Percentiles rank a stretch among this genome's conserved stretches.
Evolutionary conservation across 2,797 vertebrate genomes (phyloP).

Genomic region (Psittacula derbiana): DNA sequence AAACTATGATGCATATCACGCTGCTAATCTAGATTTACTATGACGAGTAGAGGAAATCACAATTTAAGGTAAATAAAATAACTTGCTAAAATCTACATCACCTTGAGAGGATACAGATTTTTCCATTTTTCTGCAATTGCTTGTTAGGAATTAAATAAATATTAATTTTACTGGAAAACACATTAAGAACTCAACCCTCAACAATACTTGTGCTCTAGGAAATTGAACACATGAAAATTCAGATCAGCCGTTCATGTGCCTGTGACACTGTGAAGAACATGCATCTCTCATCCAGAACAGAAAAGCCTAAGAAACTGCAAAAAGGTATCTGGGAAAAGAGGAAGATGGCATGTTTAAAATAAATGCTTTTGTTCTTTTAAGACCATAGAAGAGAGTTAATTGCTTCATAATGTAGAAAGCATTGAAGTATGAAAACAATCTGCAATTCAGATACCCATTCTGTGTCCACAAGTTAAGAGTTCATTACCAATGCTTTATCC

Average conservation of each 20-base stretch:
- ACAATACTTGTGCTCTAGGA: neutral
- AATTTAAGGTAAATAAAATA: neutral
- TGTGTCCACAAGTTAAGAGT: constrained; percentile 48
- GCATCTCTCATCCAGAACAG: neutral
- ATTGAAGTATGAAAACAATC: constrained; percentile 48
- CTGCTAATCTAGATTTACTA: neutral
- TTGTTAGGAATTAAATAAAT: neutral
- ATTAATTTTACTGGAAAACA: neutral
- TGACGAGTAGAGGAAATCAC: neutral
- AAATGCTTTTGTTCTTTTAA: neutral
- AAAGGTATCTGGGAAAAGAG: neutral
- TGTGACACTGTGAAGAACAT: neutral
- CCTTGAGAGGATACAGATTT: neutral
- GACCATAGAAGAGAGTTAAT: constrained; percentile 6
- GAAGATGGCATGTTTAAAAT: neutral
- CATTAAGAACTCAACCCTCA: neutral
- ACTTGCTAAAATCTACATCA: neutral
- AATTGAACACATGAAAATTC: neutral
- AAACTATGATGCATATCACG: neutral
- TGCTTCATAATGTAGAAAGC: constrained; percentile 21
- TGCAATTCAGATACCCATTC: neutral
- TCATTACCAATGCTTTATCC: constrained; percentile 53
- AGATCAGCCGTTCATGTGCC: neutral
- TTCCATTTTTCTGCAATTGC: neutral
- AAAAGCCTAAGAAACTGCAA: neutral